Percentiles rank a stretch among this genome's conserved stretches.
phyloP scores from a whole-genome alignment of 2,888 invertebrate genomes.

The Protodeltote pygarga region DNA sequence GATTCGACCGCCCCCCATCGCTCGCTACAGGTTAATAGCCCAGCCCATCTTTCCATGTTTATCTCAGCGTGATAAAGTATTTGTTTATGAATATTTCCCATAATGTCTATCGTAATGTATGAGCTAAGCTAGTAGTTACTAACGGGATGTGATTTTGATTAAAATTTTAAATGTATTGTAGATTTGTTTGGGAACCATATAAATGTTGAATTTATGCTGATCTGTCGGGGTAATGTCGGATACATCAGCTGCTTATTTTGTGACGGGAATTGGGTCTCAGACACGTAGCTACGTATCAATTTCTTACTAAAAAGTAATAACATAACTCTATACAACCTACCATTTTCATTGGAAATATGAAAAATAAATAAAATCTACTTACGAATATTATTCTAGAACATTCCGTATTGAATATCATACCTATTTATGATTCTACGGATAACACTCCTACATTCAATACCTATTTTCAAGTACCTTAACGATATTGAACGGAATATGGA shows the following conservation, averaged over 20 bases:
- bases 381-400: slow-evolving; percentile 4
- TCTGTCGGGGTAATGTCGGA: slow-evolving; percentile 4
- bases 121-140: slow-evolving; percentile 30
- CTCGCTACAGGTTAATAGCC: slow-evolving; percentile 43
- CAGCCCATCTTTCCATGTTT: slow-evolving; percentile 24
- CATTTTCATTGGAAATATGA: background rate
- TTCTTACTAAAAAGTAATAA: background rate
- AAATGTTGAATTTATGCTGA: slow-evolving; percentile 37
- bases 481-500: slow-evolving; percentile 13
- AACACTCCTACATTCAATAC: no score
- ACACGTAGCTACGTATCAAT: slow-evolving; percentile 2
- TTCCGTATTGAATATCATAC: slow-evolving; percentile 29
- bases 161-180: slow-evolving; percentile 34
- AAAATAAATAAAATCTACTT: slow-evolving; percentile 1
- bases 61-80: slow-evolving; percentile 43
- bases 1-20: slow-evolving; percentile 46
- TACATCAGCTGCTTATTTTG: slow-evolving; percentile 7
- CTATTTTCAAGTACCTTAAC: slow-evolving; percentile 20
- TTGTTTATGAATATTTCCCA: slow-evolving; percentile 51
- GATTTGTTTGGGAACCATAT: slow-evolving; percentile 14
- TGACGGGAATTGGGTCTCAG: slow-evolving; percentile 7
- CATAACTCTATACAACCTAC: background rate
- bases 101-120: slow-evolving; percentile 41
- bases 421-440: no score
- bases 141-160: slow-evolving; percentile 41